Percentiles rank a stretch among this genome's conserved stretches.
Conservation (phyloP, 2,888 invertebrate genomes). For the Lottia gigantea region DNA sequence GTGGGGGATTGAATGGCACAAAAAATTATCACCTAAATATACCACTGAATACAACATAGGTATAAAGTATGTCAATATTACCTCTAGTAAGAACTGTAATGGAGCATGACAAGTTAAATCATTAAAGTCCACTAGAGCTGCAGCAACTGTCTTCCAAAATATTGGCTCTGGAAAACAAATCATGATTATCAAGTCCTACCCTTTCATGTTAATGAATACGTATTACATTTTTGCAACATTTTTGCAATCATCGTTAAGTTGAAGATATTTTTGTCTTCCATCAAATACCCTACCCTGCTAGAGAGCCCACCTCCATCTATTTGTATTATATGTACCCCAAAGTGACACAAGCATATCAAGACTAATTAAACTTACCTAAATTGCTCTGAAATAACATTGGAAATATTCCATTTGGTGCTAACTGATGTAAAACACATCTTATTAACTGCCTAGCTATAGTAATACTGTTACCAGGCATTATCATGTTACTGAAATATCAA, state of each 20-base stretch:
- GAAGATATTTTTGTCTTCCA: too few species aligned
- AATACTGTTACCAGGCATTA: constrained; percentile 92
- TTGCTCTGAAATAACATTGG: constrained; percentile 93
- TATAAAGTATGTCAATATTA: constrained; percentile 53
- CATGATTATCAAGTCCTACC: too few species aligned
- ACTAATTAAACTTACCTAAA: constrained; percentile 73
- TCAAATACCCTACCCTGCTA: too few species aligned
- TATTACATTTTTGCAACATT: too few species aligned
- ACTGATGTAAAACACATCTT: constrained; percentile 93
- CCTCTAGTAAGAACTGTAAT: constrained; percentile 88
- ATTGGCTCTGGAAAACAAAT: constrained; percentile 72
- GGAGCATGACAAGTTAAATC: constrained; percentile 95
- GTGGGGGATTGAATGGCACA: too few species aligned
- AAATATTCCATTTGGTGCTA: constrained; percentile 97
- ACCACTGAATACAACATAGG: too few species aligned
- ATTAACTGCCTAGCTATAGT: constrained; percentile 97
- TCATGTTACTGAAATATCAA: constrained; percentile 70
- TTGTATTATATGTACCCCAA: too few species aligned
- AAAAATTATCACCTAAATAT: too few species aligned
- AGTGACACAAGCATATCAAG: too few species aligned
- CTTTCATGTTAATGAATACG: too few species aligned
- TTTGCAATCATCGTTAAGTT: too few species aligned
- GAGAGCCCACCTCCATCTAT: too few species aligned
- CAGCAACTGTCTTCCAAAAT: constrained; percentile 94
- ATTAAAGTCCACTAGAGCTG: constrained; percentile 93